These are phyloP conservation scores for Acleris laterana DNA, from an alignment of 2,888 invertebrate species.

Conservation along the genomic window DNA sequence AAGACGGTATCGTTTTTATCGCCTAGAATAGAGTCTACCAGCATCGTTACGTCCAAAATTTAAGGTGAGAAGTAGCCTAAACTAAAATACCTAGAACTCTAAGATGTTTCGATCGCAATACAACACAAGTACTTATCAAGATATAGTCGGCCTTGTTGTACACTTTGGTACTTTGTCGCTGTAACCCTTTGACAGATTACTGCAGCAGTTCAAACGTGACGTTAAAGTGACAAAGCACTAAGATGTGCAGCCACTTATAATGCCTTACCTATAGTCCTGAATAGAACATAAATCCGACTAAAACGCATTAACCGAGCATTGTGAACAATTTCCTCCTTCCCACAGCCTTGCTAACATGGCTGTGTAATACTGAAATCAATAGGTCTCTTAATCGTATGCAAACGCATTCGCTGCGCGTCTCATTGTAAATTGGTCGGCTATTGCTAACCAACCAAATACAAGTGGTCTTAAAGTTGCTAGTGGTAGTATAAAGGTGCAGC, in stretches of 20 bases:
- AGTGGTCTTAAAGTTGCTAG: background rate
- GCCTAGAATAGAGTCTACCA: too few relatives aligned
- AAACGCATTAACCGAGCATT: background rate
- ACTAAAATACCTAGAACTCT: background rate
- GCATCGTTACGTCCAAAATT: too few relatives aligned
- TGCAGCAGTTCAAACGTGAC: too few relatives aligned
- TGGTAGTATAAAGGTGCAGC: background rate
- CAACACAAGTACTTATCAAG: background rate
- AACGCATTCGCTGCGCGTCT: background rate
- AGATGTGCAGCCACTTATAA: too few relatives aligned
- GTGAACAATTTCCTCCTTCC: too few relatives aligned
- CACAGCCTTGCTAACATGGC: background rate
- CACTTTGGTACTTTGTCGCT: too few relatives aligned
- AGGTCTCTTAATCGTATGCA: background rate
- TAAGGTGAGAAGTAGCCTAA: too few relatives aligned
- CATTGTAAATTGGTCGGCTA: slow-evolving; percentile 11
- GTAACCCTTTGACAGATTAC: too few relatives aligned
- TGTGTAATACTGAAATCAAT: background rate
- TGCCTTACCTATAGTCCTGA: background rate
- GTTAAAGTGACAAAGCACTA: too few relatives aligned
- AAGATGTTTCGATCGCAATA: background rate
- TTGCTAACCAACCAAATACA: background rate
- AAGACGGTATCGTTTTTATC: too few relatives aligned
- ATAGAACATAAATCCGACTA: background rate
- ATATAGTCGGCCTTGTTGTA: background rate